Evolutionary conservation across 2,888 invertebrate genomes (phyloP).

Genomic region (Andrena trimmerana): DNA sequence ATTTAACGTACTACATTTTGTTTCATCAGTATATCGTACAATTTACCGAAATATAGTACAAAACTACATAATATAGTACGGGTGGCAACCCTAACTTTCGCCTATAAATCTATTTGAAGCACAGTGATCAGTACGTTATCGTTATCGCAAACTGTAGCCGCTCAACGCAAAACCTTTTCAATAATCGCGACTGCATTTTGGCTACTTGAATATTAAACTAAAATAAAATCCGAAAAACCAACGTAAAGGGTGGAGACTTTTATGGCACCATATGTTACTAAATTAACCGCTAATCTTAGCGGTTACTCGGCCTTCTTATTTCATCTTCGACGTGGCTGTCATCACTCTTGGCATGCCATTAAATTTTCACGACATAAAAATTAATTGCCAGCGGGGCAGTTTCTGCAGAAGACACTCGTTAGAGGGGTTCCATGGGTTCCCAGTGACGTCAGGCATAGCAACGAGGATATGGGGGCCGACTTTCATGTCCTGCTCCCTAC

Average conservation of each 20-base stretch:
- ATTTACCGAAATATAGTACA: no score
- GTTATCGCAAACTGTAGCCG: background rate
- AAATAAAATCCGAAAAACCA: background rate
- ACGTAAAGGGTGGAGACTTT: slow-evolving; percentile 24
- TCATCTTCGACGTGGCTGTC: slow-evolving; percentile 66
- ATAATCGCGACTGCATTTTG: background rate
- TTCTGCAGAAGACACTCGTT: slow-evolving; percentile 66
- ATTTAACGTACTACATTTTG: no score
- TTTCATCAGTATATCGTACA: no score
- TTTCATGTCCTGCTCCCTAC: slow-evolving; percentile 65
- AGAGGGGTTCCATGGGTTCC: slow-evolving; percentile 53
- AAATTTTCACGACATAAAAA: slow-evolving; percentile 64
- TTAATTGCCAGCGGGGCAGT: slow-evolving; percentile 62
- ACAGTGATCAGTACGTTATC: no score
- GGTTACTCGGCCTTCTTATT: slow-evolving; percentile 49
- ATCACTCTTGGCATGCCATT: slow-evolving; percentile 63
- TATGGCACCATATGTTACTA: slow-evolving; percentile 44
- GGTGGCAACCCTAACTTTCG: no score
- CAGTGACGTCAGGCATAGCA: slow-evolving; percentile 66
- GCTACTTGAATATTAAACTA: background rate
- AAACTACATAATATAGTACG: no score
- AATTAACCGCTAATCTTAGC: slow-evolving; percentile 63
- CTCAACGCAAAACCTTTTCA: background rate
- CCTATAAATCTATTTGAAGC: no score
- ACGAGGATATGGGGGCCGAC: slow-evolving; percentile 65